Conservation (phyloP, 2,888 invertebrate species). For the Drosophila putrida region DNA sequence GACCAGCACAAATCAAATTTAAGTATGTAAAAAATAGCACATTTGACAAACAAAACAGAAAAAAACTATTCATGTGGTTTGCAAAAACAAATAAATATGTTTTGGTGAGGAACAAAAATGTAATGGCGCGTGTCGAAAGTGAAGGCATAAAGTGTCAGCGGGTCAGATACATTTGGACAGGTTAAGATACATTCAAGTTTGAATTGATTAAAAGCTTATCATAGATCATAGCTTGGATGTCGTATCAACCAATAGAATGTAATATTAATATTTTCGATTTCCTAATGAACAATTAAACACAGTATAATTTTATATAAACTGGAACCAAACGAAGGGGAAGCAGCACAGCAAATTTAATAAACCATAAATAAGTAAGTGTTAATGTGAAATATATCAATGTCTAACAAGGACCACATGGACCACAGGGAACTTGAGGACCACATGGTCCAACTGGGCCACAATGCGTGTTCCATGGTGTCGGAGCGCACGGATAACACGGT, state of each 20-base stretch:
- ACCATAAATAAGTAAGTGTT: slow-evolving; percentile 1
- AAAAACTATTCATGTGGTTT: slow-evolving; percentile 22
- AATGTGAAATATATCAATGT: not conserved
- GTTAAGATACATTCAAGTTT: not conserved
- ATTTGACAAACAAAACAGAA: slow-evolving; percentile 14
- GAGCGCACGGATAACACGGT: slow-evolving; percentile 11
- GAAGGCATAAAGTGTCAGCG: slow-evolving; percentile 25
- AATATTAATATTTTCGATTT: no score
- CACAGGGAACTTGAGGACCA: slow-evolving; percentile 14
- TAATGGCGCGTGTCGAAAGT: slow-evolving; percentile 68
- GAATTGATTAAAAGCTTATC: no score
- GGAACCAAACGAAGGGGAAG: slow-evolving; percentile 1
- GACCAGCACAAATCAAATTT: slow-evolving; percentile 61
- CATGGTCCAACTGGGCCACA: slow-evolving; percentile 14
- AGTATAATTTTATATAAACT: not conserved
- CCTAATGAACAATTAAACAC: not conserved
- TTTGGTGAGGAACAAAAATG: slow-evolving; percentile 14
- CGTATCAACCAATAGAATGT: no score
- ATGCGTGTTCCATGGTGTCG: slow-evolving; percentile 10
- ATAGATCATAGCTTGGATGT: no score
- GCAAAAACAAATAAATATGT: slow-evolving; percentile 4
- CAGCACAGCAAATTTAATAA: slow-evolving; percentile 8
- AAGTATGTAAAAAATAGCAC: slow-evolving; percentile 27
- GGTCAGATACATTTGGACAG: slow-evolving; percentile 17
- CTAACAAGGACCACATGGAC: slow-evolving; percentile 12